Base-by-base conservation (phyloP, 2,113 vertebrate species). In the Blennius ocellaris region DNA sequence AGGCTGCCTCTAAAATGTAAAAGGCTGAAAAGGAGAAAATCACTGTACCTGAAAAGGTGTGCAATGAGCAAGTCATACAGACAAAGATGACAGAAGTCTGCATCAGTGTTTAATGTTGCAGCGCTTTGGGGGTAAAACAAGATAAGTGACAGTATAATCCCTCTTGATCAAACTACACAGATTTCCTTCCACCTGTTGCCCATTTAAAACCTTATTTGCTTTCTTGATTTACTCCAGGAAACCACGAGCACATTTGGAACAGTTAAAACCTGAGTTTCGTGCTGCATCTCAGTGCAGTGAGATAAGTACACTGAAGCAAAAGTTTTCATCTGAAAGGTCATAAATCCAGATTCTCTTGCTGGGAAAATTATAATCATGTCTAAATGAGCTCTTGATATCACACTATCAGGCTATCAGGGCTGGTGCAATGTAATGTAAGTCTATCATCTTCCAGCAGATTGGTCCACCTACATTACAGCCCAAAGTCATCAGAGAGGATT, bases 51-150 rank as follows among this genome's bases (percentile, higher is more conserved):
- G 59, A 52, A 64, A 38, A 77, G 10, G 12, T 12, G 36, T 50
- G 14, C 17, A 49, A n/a, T 48, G 12, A 77, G 50, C 40, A 39
- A 39, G 17, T 63, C 66, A 70, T 45, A 21, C 44, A 51, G 40
- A 21, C 9, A 16, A 48, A 39, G 7, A 58, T 55, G 11, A 30
- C 7, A 16, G 45, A 17, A 39, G 47, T 63, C 45, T 44, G 48
- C 15, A 1, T 58, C 40, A 70, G 40, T 63, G 15, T 50, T 16
- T 47, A 58, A 69, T 50, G 30, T 70, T 40, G 70, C n/a, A 49
- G 43, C 55, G 39, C 45, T 30, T 15, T 43, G 30, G 53, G 16
- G 6, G 3, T 11, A 66, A 51, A 62, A 61, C 38, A 50, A 38
- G 38, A 45, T 39, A 39, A 72, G 1, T 59, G 55, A 59, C n/a